These are phyloP conservation scores for Saguinus imperator DNA, from an alignment of 2,113 vertebrate species.

Conservation along the genomic window DNA sequence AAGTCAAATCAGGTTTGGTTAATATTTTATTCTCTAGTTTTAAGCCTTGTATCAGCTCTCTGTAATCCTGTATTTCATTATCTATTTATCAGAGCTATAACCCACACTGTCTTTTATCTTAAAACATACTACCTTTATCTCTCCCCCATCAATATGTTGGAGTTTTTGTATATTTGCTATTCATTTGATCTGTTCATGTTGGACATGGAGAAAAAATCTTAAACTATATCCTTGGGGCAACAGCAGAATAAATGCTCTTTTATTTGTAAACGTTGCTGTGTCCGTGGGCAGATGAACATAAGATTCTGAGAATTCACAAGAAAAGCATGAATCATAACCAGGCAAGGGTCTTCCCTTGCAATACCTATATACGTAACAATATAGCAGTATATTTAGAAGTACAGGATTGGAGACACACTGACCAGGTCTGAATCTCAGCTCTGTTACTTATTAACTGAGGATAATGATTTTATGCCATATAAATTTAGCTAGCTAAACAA, in stretches of 20 bases:
- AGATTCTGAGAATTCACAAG: neutral
- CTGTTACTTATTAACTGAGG: neutral
- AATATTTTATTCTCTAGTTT: conserved; percentile 64
- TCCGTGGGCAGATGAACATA: neutral
- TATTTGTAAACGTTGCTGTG: neutral
- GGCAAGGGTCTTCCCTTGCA: neutral
- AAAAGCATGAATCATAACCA: neutral
- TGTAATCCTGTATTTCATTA: conserved; percentile 44
- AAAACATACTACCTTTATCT: conserved; percentile 13
- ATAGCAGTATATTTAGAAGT: neutral
- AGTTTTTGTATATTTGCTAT: conserved; percentile 35
- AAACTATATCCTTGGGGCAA: neutral
- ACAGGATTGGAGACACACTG: neutral
- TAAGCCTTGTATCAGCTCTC: conserved; percentile 1
- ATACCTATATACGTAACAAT: neutral
- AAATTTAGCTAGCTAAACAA: neutral
- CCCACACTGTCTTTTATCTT: conserved; percentile 46
- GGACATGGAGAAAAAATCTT: neutral
- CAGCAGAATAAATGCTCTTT: neutral
- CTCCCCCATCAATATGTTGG: neutral
- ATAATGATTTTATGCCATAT: neutral
- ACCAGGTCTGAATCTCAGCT: neutral
- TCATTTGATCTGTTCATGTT: conserved; percentile 59
- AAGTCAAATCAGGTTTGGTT: conserved; percentile 48
- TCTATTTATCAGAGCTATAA: conserved; percentile 53